Conservation (phyloP, 1,140 invertebrate genomes). For the Pseudomyrmex sp. region DNA sequence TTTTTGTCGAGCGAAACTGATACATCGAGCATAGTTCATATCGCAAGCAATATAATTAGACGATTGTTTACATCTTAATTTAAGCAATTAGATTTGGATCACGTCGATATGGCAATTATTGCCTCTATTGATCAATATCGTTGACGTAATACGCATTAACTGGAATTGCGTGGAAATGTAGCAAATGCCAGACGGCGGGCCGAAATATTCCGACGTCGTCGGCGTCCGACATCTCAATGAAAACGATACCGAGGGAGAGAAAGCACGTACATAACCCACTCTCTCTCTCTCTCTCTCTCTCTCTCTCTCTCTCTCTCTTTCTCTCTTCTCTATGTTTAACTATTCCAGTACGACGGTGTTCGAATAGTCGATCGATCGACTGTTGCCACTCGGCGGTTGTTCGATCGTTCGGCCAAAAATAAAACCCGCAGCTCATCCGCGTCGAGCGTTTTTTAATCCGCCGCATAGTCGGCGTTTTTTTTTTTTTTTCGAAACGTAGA, state of each 20-base stretch:
- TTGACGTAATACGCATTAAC: not conserved
- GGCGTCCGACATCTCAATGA: conserved; percentile 18
- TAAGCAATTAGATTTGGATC: not conserved
- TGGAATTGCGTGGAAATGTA: conserved; percentile 29
- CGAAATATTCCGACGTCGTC: conserved; percentile 21
- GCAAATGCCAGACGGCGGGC: not conserved
- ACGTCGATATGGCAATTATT: not conserved
- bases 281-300: too few species aligned
- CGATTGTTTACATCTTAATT: not conserved
- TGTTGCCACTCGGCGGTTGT: conserved; percentile 61
- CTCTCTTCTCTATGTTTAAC: conserved; percentile 2
- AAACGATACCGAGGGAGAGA: not conserved
- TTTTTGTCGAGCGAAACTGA: not conserved
- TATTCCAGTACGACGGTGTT: conserved; percentile 5
- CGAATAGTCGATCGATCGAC: conserved; percentile 66
- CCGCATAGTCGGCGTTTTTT: conserved; percentile 11
- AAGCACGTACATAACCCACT: not conserved
- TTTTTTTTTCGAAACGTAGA: conserved; percentile 5
- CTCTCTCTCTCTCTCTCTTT: too few species aligned
- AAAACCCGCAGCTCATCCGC: conserved; percentile 55
- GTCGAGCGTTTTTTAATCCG: conserved; percentile 62
- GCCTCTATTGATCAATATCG: not conserved
- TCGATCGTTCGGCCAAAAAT: conserved; percentile 70
- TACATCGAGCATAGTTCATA: too few species aligned
- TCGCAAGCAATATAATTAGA: not conserved